phyloP scores from a whole-genome alignment of 2,888 invertebrate species.

The Prosapia bicincta region DNA sequence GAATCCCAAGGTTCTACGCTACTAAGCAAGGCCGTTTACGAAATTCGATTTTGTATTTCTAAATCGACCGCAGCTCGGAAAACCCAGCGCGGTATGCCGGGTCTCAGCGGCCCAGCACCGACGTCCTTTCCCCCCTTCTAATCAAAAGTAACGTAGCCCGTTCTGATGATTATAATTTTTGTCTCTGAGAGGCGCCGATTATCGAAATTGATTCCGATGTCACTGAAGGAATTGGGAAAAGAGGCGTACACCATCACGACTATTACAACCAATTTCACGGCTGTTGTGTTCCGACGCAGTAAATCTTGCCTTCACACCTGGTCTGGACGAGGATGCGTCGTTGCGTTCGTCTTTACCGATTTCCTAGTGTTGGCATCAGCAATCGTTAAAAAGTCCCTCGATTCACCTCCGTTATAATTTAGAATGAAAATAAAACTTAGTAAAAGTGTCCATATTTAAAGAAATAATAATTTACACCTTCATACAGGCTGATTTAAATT shows the following conservation, averaged over 20 bases:
- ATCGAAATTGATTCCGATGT: constrained; percentile 26
- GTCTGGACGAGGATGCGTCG: background rate
- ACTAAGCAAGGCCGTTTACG: too few relatives aligned
- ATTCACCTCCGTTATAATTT: too few relatives aligned
- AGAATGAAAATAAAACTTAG: too few relatives aligned
- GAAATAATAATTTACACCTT: too few relatives aligned
- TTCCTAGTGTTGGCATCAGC: too few relatives aligned
- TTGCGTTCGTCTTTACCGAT: background rate
- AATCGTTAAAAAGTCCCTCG: too few relatives aligned
- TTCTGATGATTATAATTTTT: background rate
- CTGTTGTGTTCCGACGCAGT: background rate
- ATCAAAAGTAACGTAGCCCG: background rate
- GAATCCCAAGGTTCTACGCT: too few relatives aligned
- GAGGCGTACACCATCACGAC: background rate
- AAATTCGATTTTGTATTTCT: background rate
- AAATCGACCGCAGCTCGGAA: background rate
- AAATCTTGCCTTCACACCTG: background rate
- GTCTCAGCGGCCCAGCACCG: background rate
- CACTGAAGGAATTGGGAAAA: constrained; percentile 4
- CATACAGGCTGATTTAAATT: too few relatives aligned
- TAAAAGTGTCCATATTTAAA: too few relatives aligned
- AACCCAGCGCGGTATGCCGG: background rate
- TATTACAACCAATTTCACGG: background rate
- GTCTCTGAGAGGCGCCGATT: constrained; percentile 11
- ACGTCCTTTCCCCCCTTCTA: background rate